A percentile compares a stretch with the other conserved stretches of the same genome.
Evolutionary conservation across 2,113 vertebrate species (phyloP).

Genomic region (Rousettus leschenaultii): DNA sequence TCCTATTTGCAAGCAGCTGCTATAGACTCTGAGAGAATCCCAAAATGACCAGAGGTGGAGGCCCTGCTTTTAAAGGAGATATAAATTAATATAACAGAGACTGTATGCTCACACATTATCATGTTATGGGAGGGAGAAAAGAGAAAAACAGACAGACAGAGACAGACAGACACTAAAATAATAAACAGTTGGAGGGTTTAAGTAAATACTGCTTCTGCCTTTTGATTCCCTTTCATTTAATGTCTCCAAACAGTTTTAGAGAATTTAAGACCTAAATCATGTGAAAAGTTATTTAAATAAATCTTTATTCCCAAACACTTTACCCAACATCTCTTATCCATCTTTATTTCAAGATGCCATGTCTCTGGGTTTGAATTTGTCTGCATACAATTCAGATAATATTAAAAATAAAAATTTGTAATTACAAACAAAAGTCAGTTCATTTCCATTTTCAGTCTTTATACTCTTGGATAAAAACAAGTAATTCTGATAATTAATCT

Average conservation of each 20-base stretch:
- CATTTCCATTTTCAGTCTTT: background rate
- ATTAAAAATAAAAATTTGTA: background rate
- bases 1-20: background rate
- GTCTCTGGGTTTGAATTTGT: background rate
- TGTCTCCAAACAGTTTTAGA: background rate
- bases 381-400: background rate
- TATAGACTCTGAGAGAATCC: background rate
- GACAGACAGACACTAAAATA: background rate
- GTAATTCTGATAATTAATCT: background rate
- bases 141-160: background rate
- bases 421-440: background rate
- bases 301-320: background rate
- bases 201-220: background rate
- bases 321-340: background rate
- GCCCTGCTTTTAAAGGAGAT: background rate
- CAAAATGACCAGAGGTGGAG: background rate
- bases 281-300: slow-evolving; percentile 11
- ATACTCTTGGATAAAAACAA: background rate
- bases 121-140: background rate
- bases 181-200: background rate
- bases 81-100: background rate
- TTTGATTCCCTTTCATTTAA: background rate
- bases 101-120: background rate
- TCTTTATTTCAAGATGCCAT: background rate
- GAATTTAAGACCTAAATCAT: background rate